These are phyloP conservation scores for Gorsachius goisagi DNA, from an alignment of 2,113 vertebrate genomes.

Conservation along the genomic window DNA sequence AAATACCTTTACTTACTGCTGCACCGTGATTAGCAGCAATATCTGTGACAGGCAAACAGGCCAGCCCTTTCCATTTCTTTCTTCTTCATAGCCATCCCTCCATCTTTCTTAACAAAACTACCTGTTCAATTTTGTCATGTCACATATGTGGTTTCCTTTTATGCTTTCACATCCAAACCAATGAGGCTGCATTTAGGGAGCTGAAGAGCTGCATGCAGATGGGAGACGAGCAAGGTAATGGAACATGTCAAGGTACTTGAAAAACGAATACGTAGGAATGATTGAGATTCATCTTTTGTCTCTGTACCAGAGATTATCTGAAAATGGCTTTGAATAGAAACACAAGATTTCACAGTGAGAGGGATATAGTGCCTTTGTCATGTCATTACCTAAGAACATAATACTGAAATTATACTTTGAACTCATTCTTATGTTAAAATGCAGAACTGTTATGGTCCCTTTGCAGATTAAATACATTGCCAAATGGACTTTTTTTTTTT, in stretches of 20 bases:
- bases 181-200: background rate
- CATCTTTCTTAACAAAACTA: background rate
- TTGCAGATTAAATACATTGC: background rate
- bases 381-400: background rate
- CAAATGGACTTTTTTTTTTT: background rate
- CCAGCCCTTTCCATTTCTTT: background rate
- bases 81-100: background rate
- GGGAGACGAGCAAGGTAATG: background rate
- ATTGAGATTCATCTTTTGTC: background rate
- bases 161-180: background rate
- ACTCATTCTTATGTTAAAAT: background rate
- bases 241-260: background rate
- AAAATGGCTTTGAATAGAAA: conserved; percentile 38
- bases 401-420: background rate
- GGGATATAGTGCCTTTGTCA: background rate
- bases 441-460: background rate
- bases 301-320: background rate
- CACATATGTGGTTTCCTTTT: background rate
- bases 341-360: background rate
- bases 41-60: background rate
- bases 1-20: background rate
- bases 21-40: background rate
- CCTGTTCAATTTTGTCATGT: background rate
- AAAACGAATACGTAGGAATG: background rate
- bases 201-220: background rate